Conservation (phyloP, 2,797 vertebrate species). For the Vespertilio murinus region DNA sequence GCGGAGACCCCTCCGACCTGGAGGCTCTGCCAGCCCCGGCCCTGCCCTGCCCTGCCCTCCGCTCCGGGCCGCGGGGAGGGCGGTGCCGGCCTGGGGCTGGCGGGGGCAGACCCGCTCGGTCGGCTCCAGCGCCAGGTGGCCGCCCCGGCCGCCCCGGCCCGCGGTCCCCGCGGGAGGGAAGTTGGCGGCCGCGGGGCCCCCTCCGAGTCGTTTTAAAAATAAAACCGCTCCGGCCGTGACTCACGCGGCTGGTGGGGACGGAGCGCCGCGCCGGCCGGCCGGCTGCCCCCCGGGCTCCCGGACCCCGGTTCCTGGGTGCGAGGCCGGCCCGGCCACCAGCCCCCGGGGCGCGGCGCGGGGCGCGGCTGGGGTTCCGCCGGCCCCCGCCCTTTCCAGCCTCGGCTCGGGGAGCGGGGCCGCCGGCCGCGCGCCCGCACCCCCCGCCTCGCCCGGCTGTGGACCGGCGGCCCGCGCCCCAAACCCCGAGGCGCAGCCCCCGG, state of each 20-base stretch:
- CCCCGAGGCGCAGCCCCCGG: background rate
- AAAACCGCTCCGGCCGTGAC: conserved; percentile 78
- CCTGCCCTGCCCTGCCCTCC: conserved; percentile 6
- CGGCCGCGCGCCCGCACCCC: conserved; percentile 4
- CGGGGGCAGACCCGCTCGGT: too few species aligned
- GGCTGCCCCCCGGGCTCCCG: conserved; percentile 24
- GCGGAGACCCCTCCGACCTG: conserved; percentile 37
- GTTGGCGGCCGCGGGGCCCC: conserved; percentile 63
- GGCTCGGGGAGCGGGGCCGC: background rate
- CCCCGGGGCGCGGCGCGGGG: background rate
- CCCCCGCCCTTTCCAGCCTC: conserved; percentile 50
- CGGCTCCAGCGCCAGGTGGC: conserved; percentile 24
- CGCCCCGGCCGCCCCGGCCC: conserved; percentile 23
- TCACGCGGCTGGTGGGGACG: conserved; percentile 71
- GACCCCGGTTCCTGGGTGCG: background rate
- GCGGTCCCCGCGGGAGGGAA: conserved; percentile 67
- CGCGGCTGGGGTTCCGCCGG: background rate
- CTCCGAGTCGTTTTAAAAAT: conserved; percentile 80
- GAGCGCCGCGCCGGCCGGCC: conserved; percentile 55
- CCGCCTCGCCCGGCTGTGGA: background rate
- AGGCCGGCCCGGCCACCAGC: background rate
- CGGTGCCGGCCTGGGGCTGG: background rate
- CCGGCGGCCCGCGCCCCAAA: conserved; percentile 27
- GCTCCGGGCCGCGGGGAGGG: background rate
- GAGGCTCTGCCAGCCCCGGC: conserved; percentile 18